Evolutionary conservation across 2,113 vertebrate genomes (phyloP).

Genomic region (Amia ocellicauda): DNA sequence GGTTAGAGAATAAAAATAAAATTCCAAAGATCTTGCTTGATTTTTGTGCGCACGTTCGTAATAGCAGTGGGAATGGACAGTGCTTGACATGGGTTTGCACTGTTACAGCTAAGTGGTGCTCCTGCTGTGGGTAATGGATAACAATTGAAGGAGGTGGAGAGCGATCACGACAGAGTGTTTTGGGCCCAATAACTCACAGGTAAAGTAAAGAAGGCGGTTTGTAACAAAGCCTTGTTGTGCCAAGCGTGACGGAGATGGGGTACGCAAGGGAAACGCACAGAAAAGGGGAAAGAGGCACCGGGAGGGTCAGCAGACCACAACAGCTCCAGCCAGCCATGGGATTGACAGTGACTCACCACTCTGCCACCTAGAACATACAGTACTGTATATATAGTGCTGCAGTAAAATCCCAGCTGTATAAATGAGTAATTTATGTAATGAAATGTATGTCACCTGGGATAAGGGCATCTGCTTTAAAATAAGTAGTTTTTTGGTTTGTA

Average conservation of each 20-base stretch:
- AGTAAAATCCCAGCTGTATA: constrained; percentile 4
- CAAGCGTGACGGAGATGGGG: constrained; percentile 1
- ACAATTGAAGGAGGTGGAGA: background rate
- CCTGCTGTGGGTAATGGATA: background rate
- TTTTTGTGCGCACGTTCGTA: constrained; percentile 16
- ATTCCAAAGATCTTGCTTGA: background rate
- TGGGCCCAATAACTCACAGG: background rate
- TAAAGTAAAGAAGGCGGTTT: no score
- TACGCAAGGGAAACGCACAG: no score
- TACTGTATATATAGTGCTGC: constrained; percentile 10
- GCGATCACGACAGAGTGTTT: background rate
- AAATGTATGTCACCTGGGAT: no score
- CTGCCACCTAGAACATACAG: background rate
- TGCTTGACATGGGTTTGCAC: background rate
- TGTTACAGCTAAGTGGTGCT: background rate
- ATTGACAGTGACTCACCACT: background rate
- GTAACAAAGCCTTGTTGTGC: background rate
- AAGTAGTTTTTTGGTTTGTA: no score
- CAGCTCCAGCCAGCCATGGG: background rate
- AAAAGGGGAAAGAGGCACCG: no score
- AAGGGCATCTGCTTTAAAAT: no score
- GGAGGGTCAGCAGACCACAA: background rate
- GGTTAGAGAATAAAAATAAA: background rate
- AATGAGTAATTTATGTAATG: no score
- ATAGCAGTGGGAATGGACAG: background rate